Evolutionary conservation across 2,113 vertebrate species (phyloP), one percentile per base, ranked within the genome.

Genomic region (Tonatia bakeri): DNA sequence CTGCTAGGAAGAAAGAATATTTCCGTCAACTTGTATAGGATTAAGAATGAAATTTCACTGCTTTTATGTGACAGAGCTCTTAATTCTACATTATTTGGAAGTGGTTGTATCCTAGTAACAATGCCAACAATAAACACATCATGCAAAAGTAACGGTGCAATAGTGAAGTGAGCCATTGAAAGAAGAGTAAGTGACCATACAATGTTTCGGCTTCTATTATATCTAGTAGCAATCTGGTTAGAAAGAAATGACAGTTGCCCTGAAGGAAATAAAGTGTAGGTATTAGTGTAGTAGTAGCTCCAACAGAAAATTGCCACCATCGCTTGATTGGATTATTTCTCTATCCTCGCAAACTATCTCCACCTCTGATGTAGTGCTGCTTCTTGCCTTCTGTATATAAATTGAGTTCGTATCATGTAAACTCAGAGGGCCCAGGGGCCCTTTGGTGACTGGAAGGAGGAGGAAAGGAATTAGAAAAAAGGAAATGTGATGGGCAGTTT

Each of bases 281-380:
- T 98, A 93, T 97, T 97, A 95, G 83, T 87, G 90, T 81, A 95
- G 94, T 94, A 88, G 96, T 97, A 94, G 95, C 94, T 98, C 97
- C 96, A 97, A 97, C 97, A 94, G 96, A 97, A 98, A 98, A 98
- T 96, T 93, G 82, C 91, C 91, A 47, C 97, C 97, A 98, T 98
- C 97, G 98, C 98, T 98, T 98, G 96, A 97, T 97, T 98, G 97
- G 40, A 94, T 98, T 98, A 96, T 97, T 98, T 98, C 96, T 97
- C 97, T 97, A 76, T 96, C 97, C 97, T 97, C 94, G 96, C 91
- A 97, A 97, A 97, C 97, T 56, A 83, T 97, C 93, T 91, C 95
- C 97, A 94, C 95, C 94, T 95, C 96, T 56, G 97, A 77, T 86
- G n/a, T 88, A 76, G 82, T 80, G 54, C 91, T 77, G 90, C 92